A percentile compares a stretch with the other conserved stretches of the same genome.
phyloP scores from a whole-genome alignment of 2,797 vertebrate species.

The Acrossocheilus wenchowensis region DNA sequence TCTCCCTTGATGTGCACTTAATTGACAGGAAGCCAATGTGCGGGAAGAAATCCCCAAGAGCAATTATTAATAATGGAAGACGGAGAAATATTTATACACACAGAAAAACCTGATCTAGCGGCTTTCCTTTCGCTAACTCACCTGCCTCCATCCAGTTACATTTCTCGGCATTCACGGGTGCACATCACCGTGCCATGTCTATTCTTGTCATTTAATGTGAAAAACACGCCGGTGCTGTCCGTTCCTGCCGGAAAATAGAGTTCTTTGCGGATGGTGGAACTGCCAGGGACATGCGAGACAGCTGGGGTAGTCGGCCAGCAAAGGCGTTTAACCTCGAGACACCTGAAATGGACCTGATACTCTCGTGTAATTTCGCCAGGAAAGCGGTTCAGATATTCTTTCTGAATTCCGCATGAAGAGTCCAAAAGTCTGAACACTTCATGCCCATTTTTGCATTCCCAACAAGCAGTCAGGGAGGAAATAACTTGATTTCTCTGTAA shows the following conservation, averaged over 20 bases:
- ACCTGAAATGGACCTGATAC: slow-evolving; percentile 28
- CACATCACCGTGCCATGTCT: background rate
- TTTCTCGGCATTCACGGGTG: slow-evolving; percentile 15
- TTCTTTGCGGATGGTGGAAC: background rate
- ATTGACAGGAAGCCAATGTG: slow-evolving; percentile 76
- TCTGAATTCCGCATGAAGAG: slow-evolving; percentile 5
- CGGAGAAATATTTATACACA: slow-evolving; percentile 66
- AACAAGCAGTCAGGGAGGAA: slow-evolving; percentile 36
- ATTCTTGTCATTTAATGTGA: slow-evolving; percentile 11
- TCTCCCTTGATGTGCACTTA: slow-evolving; percentile 78
- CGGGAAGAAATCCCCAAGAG: slow-evolving; percentile 69
- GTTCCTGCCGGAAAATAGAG: slow-evolving; percentile 24
- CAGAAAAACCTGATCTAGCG: slow-evolving; percentile 61
- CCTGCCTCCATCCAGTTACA: slow-evolving; percentile 65
- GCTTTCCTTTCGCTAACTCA: slow-evolving; percentile 64
- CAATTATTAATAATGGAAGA: slow-evolving; percentile 78
- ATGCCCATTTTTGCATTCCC: slow-evolving; percentile 26
- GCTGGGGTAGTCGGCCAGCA: background rate
- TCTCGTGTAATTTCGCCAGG: slow-evolving; percentile 18
- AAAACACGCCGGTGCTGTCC: background rate
- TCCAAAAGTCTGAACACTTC: slow-evolving; percentile 20
- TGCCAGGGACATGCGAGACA: slow-evolving; percentile 3
- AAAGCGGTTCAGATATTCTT: slow-evolving; percentile 9
- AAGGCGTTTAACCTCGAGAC: slow-evolving; percentile 32
- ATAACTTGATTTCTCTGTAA: slow-evolving; percentile 52